Percentiles rank a stretch among this genome's conserved stretches.
phyloP scores from a whole-genome alignment of 2,888 invertebrate genomes.

The Scaeva pyrastri region DNA sequence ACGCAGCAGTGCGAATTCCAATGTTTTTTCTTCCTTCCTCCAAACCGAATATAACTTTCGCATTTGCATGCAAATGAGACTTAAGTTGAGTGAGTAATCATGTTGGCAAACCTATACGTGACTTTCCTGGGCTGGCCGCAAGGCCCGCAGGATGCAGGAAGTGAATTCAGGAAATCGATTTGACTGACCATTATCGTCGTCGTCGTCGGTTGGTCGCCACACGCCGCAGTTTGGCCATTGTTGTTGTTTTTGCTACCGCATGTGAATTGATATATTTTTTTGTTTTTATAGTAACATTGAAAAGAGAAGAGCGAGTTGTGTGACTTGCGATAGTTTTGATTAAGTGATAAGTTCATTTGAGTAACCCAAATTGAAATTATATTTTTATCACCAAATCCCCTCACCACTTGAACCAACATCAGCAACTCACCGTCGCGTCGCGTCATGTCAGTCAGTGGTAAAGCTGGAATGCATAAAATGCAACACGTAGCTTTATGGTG shows the following conservation, averaged over 20 bases:
- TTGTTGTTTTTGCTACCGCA: neutral
- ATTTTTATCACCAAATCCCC: slow-evolving; percentile 39
- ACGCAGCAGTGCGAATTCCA: neutral
- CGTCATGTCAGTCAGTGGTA: too few species aligned
- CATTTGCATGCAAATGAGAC: slow-evolving; percentile 60
- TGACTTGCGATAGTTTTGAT: slow-evolving; percentile 21
- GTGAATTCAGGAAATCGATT: slow-evolving; percentile 58
- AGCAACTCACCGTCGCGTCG: too few species aligned
- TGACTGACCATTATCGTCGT: neutral
- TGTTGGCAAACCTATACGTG: slow-evolving; percentile 38
- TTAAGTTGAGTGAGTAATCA: slow-evolving; percentile 38
- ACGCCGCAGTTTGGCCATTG: neutral
- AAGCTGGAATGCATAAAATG: slow-evolving; percentile 29
- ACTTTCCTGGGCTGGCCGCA: neutral
- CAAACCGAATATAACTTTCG: slow-evolving; percentile 21
- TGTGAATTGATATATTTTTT: slow-evolving; percentile 23
- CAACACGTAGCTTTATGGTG: slow-evolving; percentile 36
- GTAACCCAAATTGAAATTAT: slow-evolving; percentile 58
- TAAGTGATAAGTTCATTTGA: slow-evolving; percentile 49
- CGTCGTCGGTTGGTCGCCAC: neutral
- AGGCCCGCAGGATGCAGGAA: slow-evolving; percentile 60
- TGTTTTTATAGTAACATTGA: neutral
- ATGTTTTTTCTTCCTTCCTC: slow-evolving; percentile 16
- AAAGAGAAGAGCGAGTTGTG: neutral
- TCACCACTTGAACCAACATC: neutral